Evolutionary conservation across 30 jellyfish, hydroid and myxozoan genomes (phyloP), one percentile per base, ranked within the genome.

Genomic region (Cassiopea andromeda): DNA sequence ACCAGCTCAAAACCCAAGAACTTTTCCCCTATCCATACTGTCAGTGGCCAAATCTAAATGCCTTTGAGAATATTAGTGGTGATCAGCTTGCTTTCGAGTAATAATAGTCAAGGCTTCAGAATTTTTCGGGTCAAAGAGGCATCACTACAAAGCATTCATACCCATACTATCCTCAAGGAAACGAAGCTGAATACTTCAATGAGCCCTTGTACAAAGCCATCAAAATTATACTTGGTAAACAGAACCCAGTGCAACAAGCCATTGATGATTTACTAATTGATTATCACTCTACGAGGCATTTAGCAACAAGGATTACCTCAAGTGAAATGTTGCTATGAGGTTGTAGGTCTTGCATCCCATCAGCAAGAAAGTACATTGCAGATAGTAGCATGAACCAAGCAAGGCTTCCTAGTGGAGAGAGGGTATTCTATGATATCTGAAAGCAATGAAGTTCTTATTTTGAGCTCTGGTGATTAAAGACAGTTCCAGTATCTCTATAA

Each of bases 111-210:
- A 16, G 75, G 4, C 59, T 87, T 61, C 74, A 77, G 2, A 27
- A 77, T 14, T 88, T 77, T 46, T 77, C 95, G 8, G 70, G 64
- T 7, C 44, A 46, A 61, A 60, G 91, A 49, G 95, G 91, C 15
- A 88, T 88, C 64, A 61, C 85, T 13, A 46, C 45, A 46, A 46
- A 88, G 48, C 76, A 78, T n/a, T 59, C 79, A 12, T 81, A 66
- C 46, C 95, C 91, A 12, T 88, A 77, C 77, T 86, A 88, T 60
- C 95, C 92, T 9, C 90, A 77, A 46, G 85, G 87, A 13, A 88
- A 88, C 70, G 80, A 48, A 45, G 95, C 91, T 16, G 91, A 88
- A 48, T 45, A 71, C 67, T 78, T 88, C 82, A 88, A 77, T 91
- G 78, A 88, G 73, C 85, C 95, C 27, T 17, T 88, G 68, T 91